Percentiles rank a stretch among this genome's conserved stretches.
phyloP scores from a whole-genome alignment of 2,797 vertebrate genomes.

The Balearica regulorum region DNA sequence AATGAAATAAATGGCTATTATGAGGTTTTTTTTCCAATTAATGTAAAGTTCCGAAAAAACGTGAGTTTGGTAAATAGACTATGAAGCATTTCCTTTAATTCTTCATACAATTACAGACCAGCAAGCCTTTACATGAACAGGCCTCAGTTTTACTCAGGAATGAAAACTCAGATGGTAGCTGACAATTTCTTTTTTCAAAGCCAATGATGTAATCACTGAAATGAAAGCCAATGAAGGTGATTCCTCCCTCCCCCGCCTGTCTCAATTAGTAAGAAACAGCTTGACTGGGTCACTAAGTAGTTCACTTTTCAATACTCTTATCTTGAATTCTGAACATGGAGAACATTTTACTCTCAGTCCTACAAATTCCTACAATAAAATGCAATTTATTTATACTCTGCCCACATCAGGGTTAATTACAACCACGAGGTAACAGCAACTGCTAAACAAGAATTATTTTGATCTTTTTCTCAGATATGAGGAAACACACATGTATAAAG shows the following conservation, averaged over 20 bases:
- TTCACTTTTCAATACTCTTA: not conserved
- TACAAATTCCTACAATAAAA: not conserved
- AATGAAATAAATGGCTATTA: not conserved
- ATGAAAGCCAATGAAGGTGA: not conserved
- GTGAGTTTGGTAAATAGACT: not conserved
- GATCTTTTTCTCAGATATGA: not conserved
- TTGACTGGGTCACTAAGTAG: not conserved
- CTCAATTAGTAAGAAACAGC: not conserved
- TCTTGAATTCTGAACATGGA: not conserved
- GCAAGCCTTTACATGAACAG: not conserved
- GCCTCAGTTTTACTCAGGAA: not conserved
- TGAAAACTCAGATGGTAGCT: not conserved
- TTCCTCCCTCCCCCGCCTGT: not conserved
- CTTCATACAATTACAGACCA: not conserved
- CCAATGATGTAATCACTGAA: not conserved
- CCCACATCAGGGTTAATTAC: not conserved
- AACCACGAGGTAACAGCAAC: not conserved
- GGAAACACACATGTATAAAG: not conserved
- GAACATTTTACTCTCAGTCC: not conserved
- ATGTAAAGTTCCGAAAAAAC: not conserved
- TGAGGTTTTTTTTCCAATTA: not conserved
- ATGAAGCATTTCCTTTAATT: not conserved
- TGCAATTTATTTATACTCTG: not conserved
- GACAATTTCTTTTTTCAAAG: not conserved
- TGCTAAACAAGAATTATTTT: not conserved